Percentiles rank a stretch among this genome's conserved stretches.
These are phyloP conservation scores for Drosophila asahinai DNA, from an alignment of 1,140 invertebrate species.

Conservation along the genomic window DNA sequence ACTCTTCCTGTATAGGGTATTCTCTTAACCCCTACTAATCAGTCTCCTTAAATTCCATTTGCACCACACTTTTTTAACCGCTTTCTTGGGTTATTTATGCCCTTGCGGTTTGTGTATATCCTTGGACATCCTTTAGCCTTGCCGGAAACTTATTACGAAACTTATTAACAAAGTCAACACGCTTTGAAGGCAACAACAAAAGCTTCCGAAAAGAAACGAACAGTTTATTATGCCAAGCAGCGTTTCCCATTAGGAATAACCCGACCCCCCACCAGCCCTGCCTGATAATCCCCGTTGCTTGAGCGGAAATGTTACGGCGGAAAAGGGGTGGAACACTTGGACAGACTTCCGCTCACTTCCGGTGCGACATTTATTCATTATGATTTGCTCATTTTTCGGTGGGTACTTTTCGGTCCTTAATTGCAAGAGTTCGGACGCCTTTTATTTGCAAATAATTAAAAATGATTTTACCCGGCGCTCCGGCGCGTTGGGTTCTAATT, in stretches of 20 bases:
- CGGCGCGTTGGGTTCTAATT: conserved; percentile 47
- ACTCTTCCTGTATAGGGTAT: conserved; percentile 18
- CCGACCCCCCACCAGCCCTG: conserved; percentile 34
- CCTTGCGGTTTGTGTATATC: conserved; percentile 57
- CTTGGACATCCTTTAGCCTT: conserved; percentile 44
- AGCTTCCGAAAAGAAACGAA: conserved; percentile 15
- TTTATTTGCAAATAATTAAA: conserved; percentile 84
- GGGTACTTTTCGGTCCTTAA: conserved; percentile 59
- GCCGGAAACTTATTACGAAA: conserved; percentile 73
- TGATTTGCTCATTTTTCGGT: conserved; percentile 76
- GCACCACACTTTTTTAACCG: conserved; percentile 48
- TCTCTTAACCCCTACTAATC: conserved; percentile 27
- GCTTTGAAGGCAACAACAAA: conserved; percentile 44
- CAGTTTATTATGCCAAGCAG: conserved; percentile 77
- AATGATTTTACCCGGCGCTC: conserved; percentile 42
- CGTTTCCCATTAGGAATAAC: conserved; percentile 68
- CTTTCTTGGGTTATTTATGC: conserved; percentile 67
- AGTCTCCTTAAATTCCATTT: conserved; percentile 43
- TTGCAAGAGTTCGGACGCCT: conserved; percentile 60
- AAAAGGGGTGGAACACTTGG: conserved; percentile 35
- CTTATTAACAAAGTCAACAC: conserved; percentile 84
- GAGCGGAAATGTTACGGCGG: conserved; percentile 66
- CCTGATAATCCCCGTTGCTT: conserved; percentile 42
- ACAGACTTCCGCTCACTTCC: conserved; percentile 73
- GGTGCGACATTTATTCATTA: conserved; percentile 84